Base-by-base conservation (phyloP, 2,888 invertebrate species). In the Nebria salina region DNA sequence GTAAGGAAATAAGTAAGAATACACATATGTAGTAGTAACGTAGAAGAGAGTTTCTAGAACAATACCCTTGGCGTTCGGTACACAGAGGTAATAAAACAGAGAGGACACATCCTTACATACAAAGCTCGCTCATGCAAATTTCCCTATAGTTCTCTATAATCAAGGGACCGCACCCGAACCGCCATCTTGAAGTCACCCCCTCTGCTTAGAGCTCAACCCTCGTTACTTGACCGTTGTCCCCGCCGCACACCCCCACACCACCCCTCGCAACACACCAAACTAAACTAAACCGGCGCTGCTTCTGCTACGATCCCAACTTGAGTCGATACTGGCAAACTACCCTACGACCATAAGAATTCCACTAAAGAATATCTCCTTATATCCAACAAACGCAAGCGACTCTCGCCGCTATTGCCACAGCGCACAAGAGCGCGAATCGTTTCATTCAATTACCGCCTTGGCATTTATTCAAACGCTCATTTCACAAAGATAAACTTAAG, bases 261-360 rank as follows among this genome's bases (percentile, higher is more conserved):
- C 20, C 20, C 20, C 20, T 20, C 20, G 20, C 54, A 8, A 54
- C 13, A 70, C 20, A 2, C 70, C 70, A 26, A 25, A 70, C 34
- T 34, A 3, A 70, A 84, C 85, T 85, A 83, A 86, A 86, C 85
- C 85, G 85, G 85, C 54, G 20, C 20, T 20, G 20, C 20, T 20
- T 20, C 20, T 54, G 54, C 54, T 54, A 54, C 54, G 87, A 43
- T 64, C 87, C 87, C 86, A 87, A 87, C 87, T 87, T 87, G 87
- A 88, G 87, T 87, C 88, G 87, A 88, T 87, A 87, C 86, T 87
- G 75, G 74, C 15, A 70, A 75, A 66, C 87, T 87, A 87, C 87
- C 87, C 2, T 7, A 87, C 87, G 86, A 84, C 84, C 85, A 85
- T 87, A 87, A 88, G 88, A 88, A 88, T 87, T 85, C 85, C 84